Conservation (phyloP, 2,797 vertebrate genomes). For the Sylvilagus floridanus region DNA sequence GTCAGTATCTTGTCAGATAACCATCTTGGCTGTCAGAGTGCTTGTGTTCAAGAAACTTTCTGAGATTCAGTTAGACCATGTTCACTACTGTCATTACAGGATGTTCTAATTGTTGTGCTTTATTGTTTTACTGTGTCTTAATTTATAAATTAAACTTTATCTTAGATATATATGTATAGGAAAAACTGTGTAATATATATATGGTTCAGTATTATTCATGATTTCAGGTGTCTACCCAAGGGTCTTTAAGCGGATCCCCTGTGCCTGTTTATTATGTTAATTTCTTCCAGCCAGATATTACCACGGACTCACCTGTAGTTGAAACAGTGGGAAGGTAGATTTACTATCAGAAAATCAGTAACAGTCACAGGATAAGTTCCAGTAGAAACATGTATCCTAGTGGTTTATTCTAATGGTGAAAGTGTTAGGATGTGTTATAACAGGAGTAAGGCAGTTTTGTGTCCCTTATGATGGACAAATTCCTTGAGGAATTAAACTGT, state of each 20-base stretch:
- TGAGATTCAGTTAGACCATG: neutral
- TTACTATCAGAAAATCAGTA: slow-evolving; percentile 7
- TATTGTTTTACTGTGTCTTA: neutral
- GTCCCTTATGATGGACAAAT: neutral
- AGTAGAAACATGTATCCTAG: neutral
- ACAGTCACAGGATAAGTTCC: neutral
- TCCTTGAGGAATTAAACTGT: neutral
- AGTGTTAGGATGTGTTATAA: neutral
- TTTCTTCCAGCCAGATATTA: neutral
- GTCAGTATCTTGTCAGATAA: neutral
- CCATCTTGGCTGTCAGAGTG: neutral
- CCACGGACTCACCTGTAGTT: neutral
- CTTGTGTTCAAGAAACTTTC: neutral
- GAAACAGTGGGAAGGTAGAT: neutral
- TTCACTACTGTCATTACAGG: neutral
- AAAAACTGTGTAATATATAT: neutral
- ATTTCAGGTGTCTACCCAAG: too few relatives aligned
- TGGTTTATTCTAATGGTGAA: neutral
- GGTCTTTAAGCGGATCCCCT: neutral
- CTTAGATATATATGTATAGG: neutral
- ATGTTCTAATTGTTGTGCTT: neutral
- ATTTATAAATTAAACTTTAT: too few relatives aligned
- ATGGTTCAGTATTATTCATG: too few relatives aligned
- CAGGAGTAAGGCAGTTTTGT: neutral
- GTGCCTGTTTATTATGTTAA: neutral